Conservation (phyloP, 2,888 invertebrate species). For the Neuroscelio doddi region DNA sequence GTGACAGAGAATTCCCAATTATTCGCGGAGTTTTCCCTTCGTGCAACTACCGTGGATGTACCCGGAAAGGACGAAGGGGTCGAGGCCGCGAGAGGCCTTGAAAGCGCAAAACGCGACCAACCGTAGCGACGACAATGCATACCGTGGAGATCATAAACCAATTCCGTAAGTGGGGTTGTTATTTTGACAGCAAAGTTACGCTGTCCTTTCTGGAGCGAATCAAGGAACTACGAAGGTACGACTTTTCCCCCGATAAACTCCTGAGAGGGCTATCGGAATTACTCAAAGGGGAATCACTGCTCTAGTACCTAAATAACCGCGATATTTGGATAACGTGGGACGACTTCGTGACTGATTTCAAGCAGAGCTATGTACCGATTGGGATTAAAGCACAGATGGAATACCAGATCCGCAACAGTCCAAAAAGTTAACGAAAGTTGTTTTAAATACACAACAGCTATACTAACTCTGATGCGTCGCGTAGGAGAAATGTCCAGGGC, state of each 20-base stretch:
- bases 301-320: conserved; percentile 15
- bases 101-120: no score
- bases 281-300: background rate
- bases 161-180: conserved; percentile 10
- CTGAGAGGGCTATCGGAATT: background rate
- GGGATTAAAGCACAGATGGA: background rate
- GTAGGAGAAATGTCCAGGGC: background rate
- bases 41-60: no score
- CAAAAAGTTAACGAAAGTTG: conserved; percentile 2
- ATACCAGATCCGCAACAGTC: conserved; percentile 6
- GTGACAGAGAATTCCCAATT: no score
- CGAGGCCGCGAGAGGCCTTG: no score
- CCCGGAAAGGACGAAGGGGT: no score
- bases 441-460: background rate
- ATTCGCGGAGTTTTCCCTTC: no score
- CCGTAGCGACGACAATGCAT: no score
- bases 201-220: conserved; percentile 4
- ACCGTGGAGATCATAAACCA: no score
- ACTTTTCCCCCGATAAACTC: background rate
- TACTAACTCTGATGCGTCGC: conserved; percentile 9
- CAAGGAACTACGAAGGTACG: conserved; percentile 1
- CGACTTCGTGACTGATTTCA: background rate
- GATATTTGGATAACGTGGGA: background rate
- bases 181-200: conserved; percentile 12
- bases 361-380: background rate